These are phyloP conservation scores for Sula dactylatra DNA, from an alignment of 2,113 vertebrate genomes.

Conservation along the genomic window DNA sequence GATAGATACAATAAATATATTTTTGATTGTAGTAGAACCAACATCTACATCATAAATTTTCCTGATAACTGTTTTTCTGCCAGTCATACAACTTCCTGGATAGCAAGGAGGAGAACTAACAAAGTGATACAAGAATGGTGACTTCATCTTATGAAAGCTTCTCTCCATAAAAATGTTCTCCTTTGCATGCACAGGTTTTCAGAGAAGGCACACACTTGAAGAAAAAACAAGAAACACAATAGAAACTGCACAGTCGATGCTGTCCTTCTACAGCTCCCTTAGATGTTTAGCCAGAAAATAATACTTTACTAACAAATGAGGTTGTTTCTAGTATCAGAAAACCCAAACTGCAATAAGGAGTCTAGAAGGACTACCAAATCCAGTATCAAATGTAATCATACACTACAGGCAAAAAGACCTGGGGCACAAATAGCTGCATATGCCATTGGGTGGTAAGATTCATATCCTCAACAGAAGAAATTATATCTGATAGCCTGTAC, in stretches of 20 bases:
- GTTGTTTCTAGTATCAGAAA: background rate
- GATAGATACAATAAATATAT: background rate
- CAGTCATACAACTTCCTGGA: background rate
- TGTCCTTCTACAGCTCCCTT: background rate
- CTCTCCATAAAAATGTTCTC: background rate
- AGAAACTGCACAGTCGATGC: accelerated
- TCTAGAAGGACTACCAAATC: background rate
- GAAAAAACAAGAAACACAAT: background rate
- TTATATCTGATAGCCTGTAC: background rate
- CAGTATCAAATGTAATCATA: background rate
- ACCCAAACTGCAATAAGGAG: background rate
- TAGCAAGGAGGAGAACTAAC: background rate
- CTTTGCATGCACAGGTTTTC: background rate
- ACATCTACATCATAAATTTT: background rate
- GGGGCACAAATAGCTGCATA: background rate
- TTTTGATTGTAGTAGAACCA: background rate
- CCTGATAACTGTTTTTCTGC: background rate
- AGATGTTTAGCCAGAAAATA: background rate
- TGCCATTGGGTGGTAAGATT: background rate
- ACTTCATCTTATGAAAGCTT: background rate
- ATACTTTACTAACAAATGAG: background rate
- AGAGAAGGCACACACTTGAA: background rate
- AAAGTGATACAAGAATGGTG: background rate
- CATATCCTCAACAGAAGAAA: background rate
- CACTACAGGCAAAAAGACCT: background rate